Evolutionary conservation across 2,888 invertebrate genomes (phyloP), one percentile per base, ranked within the genome.

Genomic region (Mylabris sibirica): DNA sequence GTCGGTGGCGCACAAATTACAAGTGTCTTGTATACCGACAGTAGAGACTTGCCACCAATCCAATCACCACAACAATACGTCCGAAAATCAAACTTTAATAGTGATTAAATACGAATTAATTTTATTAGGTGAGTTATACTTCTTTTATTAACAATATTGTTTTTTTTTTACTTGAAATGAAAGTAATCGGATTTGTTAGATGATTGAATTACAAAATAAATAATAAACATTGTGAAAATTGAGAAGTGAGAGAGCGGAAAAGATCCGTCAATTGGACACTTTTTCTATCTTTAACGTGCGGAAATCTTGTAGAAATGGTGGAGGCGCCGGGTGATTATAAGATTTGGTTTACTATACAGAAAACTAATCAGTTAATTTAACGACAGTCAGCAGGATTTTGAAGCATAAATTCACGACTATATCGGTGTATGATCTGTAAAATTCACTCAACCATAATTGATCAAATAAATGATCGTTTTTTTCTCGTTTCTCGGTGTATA

Each of bases 1-100:
- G 66, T 66, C 71, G 65, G 66, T 34, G 64, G 68, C 62, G 44
- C 59, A 49, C 59, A 49, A 68, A 60, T 64, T 66, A 66, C 68
- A 64, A 71, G 71, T 71, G 68, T 71, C 70, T 66, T 68, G 66
- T 12, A 3, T 24, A 24, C 20, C 20, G 49, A 9, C 57, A 12
- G 14, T 24, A 14, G 24, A 57, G 12, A 24, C 12, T 4, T 20
- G 8, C 30, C 22, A 57, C 49, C 44, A 17, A 38, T 38, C 3
- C 38, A 38, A 38, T 38, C 38, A 38, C 14, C 30, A 30, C 8
- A 14, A 38, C 14, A 38, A 14, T 38, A 38, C 38, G 38, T 38
- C 38, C 38, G 38, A 30, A 30, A 30, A 30, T 30, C 8, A 8
- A 30, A 38, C 12, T 38, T 38, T 38, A 38, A 38, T 14, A 12